These are phyloP conservation scores for Lerista edwardsae DNA, from an alignment of 2,797 vertebrate species.

Conservation along the genomic window DNA sequence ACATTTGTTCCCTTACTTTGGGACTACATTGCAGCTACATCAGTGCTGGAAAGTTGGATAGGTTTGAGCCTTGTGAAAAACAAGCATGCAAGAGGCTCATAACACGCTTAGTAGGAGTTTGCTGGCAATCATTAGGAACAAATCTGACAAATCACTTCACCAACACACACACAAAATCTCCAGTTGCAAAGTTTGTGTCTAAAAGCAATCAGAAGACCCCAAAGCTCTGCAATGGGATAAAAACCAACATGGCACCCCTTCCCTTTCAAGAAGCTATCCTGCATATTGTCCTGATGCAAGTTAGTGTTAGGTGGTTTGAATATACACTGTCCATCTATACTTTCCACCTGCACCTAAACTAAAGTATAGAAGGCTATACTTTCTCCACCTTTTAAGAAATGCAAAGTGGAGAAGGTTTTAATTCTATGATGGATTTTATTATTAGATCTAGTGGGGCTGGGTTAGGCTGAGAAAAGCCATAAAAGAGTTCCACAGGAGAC, in stretches of 20 bases:
- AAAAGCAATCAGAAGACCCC: not conserved
- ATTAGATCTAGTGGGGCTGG: not conserved
- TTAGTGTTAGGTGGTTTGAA: not conserved
- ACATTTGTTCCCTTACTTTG: too few species aligned
- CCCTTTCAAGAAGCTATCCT: not conserved
- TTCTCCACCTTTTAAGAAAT: not conserved
- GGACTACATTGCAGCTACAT: too few species aligned
- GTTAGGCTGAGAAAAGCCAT: not conserved
- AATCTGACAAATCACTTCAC: not conserved
- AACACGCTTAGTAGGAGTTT: not conserved
- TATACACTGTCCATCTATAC: too few species aligned
- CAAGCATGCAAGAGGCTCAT: too few species aligned
- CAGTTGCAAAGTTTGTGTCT: not conserved
- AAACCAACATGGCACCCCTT: not conserved
- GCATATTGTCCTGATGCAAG: not conserved
- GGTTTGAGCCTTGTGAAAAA: too few species aligned
- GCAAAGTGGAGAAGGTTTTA: not conserved
- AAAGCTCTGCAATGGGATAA: not conserved
- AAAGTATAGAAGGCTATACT: too few species aligned
- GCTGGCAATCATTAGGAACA: not conserved
- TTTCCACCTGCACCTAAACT: too few species aligned
- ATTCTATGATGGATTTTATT: not conserved
- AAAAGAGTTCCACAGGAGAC: not conserved
- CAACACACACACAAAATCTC: not conserved
- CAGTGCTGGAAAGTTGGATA: too few species aligned